A percentile compares a stretch with the other conserved stretches of the same genome.
phyloP scores from a whole-genome alignment of 2,797 vertebrate genomes.

The Phrynocephalus guinanensis region DNA sequence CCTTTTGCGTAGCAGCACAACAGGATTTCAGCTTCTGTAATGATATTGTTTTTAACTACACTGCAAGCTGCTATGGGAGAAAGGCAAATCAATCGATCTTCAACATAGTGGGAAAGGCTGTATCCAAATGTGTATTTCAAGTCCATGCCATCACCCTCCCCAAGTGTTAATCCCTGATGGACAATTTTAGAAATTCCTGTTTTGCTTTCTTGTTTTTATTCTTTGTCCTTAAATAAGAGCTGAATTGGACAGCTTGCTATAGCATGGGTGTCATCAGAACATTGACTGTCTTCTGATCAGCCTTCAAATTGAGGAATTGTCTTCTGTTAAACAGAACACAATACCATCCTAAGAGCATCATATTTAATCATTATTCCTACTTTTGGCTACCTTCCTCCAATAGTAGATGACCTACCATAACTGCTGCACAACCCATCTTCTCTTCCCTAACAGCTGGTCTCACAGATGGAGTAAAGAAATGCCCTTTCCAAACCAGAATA shows the following conservation, averaged over 20 bases:
- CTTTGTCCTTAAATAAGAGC: background rate
- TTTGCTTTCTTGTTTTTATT: background rate
- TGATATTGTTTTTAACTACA: too few relatives aligned
- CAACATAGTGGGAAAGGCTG: background rate
- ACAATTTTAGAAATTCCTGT: background rate
- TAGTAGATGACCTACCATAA: background rate
- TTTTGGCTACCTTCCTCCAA: background rate
- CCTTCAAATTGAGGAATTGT: background rate
- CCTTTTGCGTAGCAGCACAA: too few relatives aligned
- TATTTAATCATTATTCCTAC: background rate
- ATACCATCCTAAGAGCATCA: background rate
- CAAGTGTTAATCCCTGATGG: background rate
- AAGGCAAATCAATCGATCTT: background rate
- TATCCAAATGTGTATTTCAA: background rate
- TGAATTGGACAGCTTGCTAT: background rate
- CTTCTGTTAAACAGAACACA: background rate
- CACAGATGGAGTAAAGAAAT: conserved; percentile 9
- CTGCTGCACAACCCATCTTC: background rate
- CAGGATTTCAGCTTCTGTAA: too few relatives aligned
- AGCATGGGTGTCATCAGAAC: background rate
- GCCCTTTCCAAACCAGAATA: conserved; percentile 1
- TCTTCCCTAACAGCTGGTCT: conserved; percentile 22
- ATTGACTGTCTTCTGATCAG: background rate
- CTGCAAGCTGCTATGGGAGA: too few relatives aligned
- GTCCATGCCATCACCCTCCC: background rate